phyloP scores from a whole-genome alignment of 2,888 invertebrate species.

The Paralinhomoeus sp. region DNA sequence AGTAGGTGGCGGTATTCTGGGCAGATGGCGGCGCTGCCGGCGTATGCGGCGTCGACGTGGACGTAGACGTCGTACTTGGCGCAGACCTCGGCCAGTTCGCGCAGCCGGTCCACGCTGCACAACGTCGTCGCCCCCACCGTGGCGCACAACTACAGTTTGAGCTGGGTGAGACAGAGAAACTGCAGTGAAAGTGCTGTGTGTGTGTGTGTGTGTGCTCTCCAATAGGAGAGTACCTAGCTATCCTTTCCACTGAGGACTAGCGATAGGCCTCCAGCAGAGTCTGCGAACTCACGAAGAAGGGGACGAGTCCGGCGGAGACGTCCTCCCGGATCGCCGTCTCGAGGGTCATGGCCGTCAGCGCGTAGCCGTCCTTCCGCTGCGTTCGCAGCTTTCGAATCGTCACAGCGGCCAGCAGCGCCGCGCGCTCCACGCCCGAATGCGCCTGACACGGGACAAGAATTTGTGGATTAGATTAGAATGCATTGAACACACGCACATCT shows the following conservation, averaged over 20 bases:
- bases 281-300: not conserved
- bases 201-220: too few relatives aligned
- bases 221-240: too few relatives aligned
- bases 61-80: constrained; percentile 64
- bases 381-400: constrained; percentile 47
- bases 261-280: constrained; percentile 53
- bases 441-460: constrained; percentile 37
- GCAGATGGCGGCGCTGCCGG: constrained; percentile 33
- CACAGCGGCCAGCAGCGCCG: constrained; percentile 54
- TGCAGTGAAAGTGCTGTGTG: too few relatives aligned
- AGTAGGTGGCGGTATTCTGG: constrained; percentile 79
- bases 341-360: constrained; percentile 44
- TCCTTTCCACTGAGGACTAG: constrained; percentile 75
- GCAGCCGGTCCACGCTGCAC: constrained; percentile 79
- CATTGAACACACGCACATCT: too few relatives aligned
- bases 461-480: not conserved
- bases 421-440: constrained; percentile 69
- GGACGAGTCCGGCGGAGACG: not conserved
- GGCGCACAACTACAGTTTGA: constrained; percentile 50
- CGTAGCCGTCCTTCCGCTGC: constrained; percentile 38
- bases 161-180: not conserved
- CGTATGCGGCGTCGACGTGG: constrained; percentile 86
- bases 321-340: constrained; percentile 34
- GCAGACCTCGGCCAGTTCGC: constrained; percentile 42
- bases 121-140: constrained; percentile 89